Base-by-base conservation (phyloP, 1,140 invertebrate species). In the Formica selysi region DNA sequence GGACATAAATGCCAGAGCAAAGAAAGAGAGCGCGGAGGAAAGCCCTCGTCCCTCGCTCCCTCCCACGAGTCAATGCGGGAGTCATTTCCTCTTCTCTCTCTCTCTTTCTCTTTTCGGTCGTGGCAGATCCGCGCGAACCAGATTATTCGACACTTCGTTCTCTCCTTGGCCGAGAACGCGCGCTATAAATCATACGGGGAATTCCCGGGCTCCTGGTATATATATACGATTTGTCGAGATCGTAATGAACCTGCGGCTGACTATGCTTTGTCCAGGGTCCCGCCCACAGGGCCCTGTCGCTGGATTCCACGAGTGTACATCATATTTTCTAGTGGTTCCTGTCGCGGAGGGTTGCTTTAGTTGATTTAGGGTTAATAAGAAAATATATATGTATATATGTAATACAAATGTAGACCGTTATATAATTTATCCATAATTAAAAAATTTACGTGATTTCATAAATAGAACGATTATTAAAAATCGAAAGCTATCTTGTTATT, bases 61-160 rank as follows among this genome's bases (percentile, higher is more conserved):
- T 62, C 10, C 16, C 32, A 36, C 57, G 13, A 38, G 54, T 59
- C 67, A 65, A 85, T 85, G 62, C n/a, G 64, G 36, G 29, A 64
- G 76, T 80, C 76, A 65, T 51, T 73, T 86, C 44, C 85, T 79
- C 67, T 19, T 62, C 38, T 29, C 38, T 32, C 41, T 29, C 26
- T n/a, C 36, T 79, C 41, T 38, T 16, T 79, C 62, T 80, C 44
- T 22, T 57, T 48, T 36, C 19, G 36, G 38, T 64, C 67, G 41
- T 86, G 76, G 67, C 19, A 54, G 79, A 90, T 89, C 65, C 71
- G 62, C 54, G n/a, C 81, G 59, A 76, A 84, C 51, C 64, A 89
- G 79, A 90, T 87, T 90, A 88, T 88, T 85, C 80, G 81, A 81
- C 86, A 87, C 83, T 87, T 68, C 59, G 76, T 62, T 76, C 79